Evolutionary conservation across 2,113 vertebrate genomes (phyloP).

Genomic region (Phrynosoma blainvillii): DNA sequence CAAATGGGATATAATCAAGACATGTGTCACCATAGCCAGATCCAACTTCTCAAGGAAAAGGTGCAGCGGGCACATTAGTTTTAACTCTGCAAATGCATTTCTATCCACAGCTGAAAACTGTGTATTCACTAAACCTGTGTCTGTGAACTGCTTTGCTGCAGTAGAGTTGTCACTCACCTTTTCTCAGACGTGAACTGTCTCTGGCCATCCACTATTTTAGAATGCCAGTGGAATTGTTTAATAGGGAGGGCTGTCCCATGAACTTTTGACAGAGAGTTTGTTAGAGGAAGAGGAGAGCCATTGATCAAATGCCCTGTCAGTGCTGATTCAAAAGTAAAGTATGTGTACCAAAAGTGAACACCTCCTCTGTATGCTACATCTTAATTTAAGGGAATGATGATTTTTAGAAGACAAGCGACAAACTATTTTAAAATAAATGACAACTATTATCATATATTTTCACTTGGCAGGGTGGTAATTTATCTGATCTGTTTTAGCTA

Average conservation of each 20-base stretch:
- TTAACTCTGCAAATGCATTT: too few species aligned
- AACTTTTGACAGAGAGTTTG: neutral
- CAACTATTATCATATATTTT: constrained; percentile 66
- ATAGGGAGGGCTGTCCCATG: neutral
- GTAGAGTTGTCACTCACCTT: neutral
- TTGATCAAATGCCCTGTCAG: neutral
- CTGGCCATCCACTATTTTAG: neutral
- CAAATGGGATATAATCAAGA: too few species aligned
- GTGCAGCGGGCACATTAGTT: too few species aligned
- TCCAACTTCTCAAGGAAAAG: too few species aligned
- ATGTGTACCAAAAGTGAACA: constrained; percentile 32
- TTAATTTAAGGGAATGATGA: constrained; percentile 49
- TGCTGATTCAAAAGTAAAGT: neutral
- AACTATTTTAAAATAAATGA: constrained; percentile 74
- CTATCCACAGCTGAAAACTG: too few species aligned
- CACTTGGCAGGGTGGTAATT: constrained; percentile 69
- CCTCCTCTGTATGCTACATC: constrained; percentile 43
- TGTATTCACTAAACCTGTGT: too few species aligned
- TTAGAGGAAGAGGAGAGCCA: neutral
- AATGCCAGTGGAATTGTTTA: neutral
- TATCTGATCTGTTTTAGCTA: constrained; percentile 70
- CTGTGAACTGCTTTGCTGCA: neutral
- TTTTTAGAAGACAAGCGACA: constrained; percentile 61
- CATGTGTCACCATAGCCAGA: too few species aligned
- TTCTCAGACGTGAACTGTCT: neutral